Evolutionary conservation across 2,113 vertebrate genomes (phyloP).

Genomic region (Pluvialis apricaria): DNA sequence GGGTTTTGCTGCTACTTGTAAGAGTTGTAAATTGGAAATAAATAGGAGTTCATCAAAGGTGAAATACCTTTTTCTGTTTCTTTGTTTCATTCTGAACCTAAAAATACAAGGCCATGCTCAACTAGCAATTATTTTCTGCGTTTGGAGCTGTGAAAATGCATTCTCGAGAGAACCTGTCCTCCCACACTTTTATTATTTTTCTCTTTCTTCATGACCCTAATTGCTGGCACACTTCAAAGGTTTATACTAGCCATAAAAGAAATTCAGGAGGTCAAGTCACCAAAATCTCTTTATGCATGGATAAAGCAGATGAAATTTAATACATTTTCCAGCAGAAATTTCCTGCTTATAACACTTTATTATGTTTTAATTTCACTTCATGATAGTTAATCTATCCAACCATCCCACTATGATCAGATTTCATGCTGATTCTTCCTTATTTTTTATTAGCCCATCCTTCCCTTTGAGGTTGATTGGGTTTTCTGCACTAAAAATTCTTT

Average conservation of each 20-base stretch:
- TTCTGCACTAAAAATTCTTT: background rate
- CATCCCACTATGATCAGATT: background rate
- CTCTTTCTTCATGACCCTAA: conserved; percentile 2
- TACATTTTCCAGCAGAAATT: background rate
- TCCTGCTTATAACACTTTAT: background rate
- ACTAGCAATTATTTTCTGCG: background rate
- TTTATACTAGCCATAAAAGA: conserved; percentile 37
- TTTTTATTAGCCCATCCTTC: background rate
- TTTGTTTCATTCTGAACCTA: background rate
- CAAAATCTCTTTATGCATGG: conserved; percentile 3
- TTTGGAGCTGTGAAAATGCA: background rate
- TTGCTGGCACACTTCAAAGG: conserved; percentile 18
- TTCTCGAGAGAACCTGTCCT: conserved; percentile 9
- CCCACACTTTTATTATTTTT: conserved; percentile 39
- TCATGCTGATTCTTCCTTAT: background rate
- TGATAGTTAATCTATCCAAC: conserved; percentile 1
- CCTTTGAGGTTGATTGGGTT: background rate
- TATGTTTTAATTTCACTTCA: conserved; percentile 40
- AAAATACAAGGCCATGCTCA: background rate
- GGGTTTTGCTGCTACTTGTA: background rate
- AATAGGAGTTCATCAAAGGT: background rate
- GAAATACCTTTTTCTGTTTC: background rate
- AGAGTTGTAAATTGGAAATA: background rate
- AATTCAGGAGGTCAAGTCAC: conserved; percentile 28
- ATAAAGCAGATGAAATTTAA: background rate